Base-by-base conservation (phyloP, 1,140 invertebrate genomes). In the Helicorthomorpha holstii region DNA sequence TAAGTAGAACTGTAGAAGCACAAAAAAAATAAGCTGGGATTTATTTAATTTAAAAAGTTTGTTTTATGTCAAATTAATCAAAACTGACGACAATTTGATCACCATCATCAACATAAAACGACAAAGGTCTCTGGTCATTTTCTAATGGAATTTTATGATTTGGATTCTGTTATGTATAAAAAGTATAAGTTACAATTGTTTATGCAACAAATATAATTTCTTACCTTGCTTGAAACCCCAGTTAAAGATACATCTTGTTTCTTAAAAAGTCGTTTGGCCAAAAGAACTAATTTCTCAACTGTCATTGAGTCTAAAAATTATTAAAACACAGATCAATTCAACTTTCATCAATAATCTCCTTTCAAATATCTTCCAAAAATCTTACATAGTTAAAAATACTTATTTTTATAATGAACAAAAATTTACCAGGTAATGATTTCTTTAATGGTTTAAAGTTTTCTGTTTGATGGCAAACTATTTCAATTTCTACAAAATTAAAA, bases 81-180 rank as follows among this genome's bases (percentile, higher is more conserved):
- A 80, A 83, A 53, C 72, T 72, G 3, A 83, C 78, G 52, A 78
- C 63, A 60, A 92, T 79, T 49, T 73, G 79, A 69, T 92, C 85
- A 50, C 82, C 82, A 60, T 83, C 77, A 70, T 88, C 82, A 29
- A 92, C 70, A 0, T 85, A 88, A 66, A 80, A 89, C 54, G 76
- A 75, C 27, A 93, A 64, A 58, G 83, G 77, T 65, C 85, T 82
- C 51, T 84, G 75, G 50, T 79, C 76, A 64, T 89, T 89, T 54
- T 88, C 82, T 49, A 91, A 63, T 54, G 71, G 75, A 29, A 80
- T 72, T 2, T 57, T 58, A 23, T 55, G 45, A 27, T 77, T 73
- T 3, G 76, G 74, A 55, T 80, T 64, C 75, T 80, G 60, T 45
- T 73, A 70, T 52, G 57, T 47, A 58, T 58, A 55, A 56, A 53